Percentiles rank a stretch among this genome's conserved stretches.
These are phyloP conservation scores for Chauna torquata DNA, from an alignment of 2,113 vertebrate species.

Conservation along the genomic window DNA sequence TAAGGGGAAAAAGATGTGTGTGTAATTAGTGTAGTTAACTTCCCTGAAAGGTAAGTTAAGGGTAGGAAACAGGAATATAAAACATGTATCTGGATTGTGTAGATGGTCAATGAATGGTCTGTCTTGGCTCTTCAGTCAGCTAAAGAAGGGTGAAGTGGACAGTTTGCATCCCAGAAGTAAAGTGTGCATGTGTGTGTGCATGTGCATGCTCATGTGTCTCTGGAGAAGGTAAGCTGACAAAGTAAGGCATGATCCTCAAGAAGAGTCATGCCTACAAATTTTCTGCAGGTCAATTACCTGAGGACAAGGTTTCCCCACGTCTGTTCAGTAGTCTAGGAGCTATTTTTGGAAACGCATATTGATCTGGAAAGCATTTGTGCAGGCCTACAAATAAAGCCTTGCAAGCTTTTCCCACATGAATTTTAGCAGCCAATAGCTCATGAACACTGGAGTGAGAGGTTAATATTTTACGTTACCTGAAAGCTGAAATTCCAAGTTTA, in stretches of 20 bases:
- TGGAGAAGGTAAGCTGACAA: background rate
- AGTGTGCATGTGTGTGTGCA: background rate
- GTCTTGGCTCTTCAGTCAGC: background rate
- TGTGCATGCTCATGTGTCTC: background rate
- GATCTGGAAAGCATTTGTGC: background rate
- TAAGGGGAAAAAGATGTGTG: background rate
- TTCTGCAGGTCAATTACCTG: background rate
- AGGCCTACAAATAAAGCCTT: background rate
- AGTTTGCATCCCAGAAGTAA: background rate
- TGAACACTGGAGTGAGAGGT: background rate
- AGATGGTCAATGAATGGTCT: background rate
- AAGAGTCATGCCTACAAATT: background rate
- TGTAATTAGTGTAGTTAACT: background rate
- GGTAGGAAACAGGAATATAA: background rate
- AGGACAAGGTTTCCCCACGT: background rate
- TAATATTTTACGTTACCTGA: background rate
- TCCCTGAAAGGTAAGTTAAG: background rate
- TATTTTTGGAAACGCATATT: background rate
- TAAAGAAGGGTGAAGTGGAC: background rate
- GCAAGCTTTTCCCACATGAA: background rate
- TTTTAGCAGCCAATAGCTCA: background rate
- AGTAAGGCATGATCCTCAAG: background rate
- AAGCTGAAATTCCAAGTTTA: background rate
- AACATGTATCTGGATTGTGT: background rate
- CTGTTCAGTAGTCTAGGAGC: background rate